Evolutionary conservation across 2,888 invertebrate genomes (phyloP).

Genomic region (Melieria picta): DNA sequence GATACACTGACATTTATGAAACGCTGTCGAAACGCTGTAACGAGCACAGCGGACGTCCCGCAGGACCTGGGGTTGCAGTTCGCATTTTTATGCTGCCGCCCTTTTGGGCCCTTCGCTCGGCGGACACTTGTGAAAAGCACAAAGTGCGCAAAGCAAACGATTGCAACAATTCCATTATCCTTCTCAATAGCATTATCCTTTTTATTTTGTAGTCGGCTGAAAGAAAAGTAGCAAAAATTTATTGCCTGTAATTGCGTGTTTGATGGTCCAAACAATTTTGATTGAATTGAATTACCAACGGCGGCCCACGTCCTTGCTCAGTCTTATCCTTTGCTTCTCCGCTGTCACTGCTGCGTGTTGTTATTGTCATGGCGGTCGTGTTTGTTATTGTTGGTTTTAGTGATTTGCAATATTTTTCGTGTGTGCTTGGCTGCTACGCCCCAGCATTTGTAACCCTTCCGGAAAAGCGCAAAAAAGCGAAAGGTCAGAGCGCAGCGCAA

Average conservation of each 20-base stretch:
- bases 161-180: slow-evolving; percentile 40
- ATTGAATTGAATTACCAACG: slow-evolving; percentile 58
- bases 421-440: slow-evolving; percentile 9
- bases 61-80: not conserved
- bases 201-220: not conserved
- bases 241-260: slow-evolving; percentile 61
- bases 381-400: slow-evolving; percentile 52
- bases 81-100: not conserved
- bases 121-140: no score
- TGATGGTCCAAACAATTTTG: slow-evolving; percentile 63
- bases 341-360: slow-evolving; percentile 14
- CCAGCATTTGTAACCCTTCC: not conserved
- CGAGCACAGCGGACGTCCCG: not conserved
- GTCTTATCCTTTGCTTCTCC: not conserved
- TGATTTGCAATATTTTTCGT: slow-evolving; percentile 59
- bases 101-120: no score
- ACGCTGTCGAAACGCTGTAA: not conserved
- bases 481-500: not conserved
- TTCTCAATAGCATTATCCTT: slow-evolving; percentile 2
- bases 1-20: slow-evolving; percentile 29
- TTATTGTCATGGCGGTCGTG: not conserved
- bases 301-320: slow-evolving; percentile 23
- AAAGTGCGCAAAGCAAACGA: not conserved
- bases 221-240: slow-evolving; percentile 43
- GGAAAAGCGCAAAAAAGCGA: not conserved